phyloP scores from a whole-genome alignment of 2,888 invertebrate genomes.

The Ochropacha duplaris region DNA sequence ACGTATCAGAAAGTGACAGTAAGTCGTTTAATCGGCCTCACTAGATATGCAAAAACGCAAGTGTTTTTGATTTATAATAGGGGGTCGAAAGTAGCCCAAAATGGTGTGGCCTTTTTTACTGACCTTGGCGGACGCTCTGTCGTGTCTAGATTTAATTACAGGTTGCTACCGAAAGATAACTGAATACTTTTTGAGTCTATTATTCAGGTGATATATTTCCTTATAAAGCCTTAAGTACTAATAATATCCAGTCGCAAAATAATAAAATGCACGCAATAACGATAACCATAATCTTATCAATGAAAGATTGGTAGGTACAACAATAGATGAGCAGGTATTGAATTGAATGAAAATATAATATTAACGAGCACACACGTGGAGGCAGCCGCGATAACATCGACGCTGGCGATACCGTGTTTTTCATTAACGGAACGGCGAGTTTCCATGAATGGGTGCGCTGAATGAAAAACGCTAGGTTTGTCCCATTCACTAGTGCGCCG shows the following conservation, averaged over 20 bases:
- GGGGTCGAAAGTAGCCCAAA: too few relatives aligned
- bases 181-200: too few relatives aligned
- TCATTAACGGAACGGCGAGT: constrained; percentile 76
- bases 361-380: constrained; percentile 50
- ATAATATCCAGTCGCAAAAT: not conserved
- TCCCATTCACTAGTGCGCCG: constrained; percentile 58
- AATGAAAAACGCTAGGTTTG: constrained; percentile 75
- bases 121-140: too few relatives aligned
- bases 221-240: too few relatives aligned
- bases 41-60: too few relatives aligned
- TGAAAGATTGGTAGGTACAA: constrained; percentile 25
- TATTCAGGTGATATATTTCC: too few relatives aligned
- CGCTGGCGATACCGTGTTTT: constrained; percentile 69
- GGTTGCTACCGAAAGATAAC: not conserved
- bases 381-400: constrained; percentile 53
- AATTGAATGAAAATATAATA: constrained; percentile 63
- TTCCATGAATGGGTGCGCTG: constrained; percentile 78
- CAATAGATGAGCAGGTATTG: constrained; percentile 27
- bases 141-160: too few relatives aligned
- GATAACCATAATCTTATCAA: constrained; percentile 41
- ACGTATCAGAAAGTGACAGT: too few relatives aligned
- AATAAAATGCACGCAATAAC: constrained; percentile 14
- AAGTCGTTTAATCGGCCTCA: too few relatives aligned
- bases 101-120: too few relatives aligned
- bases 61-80: too few relatives aligned